Evolutionary conservation across 2,113 vertebrate genomes (phyloP).

Genomic region (Cricetomys ansorgei): DNA sequence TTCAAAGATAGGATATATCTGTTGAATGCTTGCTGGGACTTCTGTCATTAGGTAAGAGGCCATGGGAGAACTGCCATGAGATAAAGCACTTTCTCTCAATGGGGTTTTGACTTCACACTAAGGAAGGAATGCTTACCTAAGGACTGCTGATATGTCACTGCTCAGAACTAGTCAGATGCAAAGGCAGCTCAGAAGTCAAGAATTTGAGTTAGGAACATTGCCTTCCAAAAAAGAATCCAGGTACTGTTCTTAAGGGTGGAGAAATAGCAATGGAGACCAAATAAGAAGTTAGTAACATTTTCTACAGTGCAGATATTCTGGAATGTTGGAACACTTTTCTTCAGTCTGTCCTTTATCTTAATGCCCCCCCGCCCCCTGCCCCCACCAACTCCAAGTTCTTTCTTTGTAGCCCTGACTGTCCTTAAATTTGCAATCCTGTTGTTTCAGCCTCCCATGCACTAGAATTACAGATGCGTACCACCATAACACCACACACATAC

Average conservation of each 20-base stretch:
- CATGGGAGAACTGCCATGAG: not conserved
- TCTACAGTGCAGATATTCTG: not conserved
- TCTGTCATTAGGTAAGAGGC: not conserved
- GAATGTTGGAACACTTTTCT: not conserved
- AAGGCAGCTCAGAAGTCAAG: not conserved
- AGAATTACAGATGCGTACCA: too few relatives aligned
- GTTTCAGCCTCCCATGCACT: not conserved
- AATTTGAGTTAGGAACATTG: not conserved
- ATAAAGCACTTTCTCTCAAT: not conserved
- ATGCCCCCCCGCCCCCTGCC: not conserved
- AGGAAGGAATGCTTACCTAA: not conserved
- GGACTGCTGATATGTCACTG: not conserved
- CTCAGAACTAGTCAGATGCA: not conserved
- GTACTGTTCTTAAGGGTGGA: not conserved
- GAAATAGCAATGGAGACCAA: not conserved
- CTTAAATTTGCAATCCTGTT: not conserved
- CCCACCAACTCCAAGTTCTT: not conserved
- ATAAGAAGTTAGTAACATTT: not conserved
- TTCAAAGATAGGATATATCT: not conserved
- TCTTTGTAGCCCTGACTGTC: not conserved
- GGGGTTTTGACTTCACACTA: not conserved
- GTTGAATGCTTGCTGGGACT: not conserved
- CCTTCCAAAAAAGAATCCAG: not conserved
- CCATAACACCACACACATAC: not conserved
- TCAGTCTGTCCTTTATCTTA: not conserved